Evolutionary conservation across 37 sponge, comb jelly and placozoan species (phyloP), one percentile per base, ranked within the genome.

Genomic region (Beroe forskalii): DNA sequence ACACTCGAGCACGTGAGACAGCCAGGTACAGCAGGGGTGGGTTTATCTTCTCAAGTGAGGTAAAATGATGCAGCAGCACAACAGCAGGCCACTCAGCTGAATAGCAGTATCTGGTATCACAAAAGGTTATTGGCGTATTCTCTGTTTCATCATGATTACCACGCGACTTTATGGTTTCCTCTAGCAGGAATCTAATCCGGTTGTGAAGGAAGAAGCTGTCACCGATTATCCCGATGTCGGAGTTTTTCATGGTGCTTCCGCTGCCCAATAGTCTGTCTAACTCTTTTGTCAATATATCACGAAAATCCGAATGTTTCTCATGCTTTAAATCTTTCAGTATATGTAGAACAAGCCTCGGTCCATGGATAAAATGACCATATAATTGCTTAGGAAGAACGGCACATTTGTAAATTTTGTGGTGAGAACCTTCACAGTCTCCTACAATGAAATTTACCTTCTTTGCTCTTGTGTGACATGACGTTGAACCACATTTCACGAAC

Each of bases 41-140:
- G 3, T 28, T 30, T 30, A 63, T 4, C 4, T 63, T 63, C 20
- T 63, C 66, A 23, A 3, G 9, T 63, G 66, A 8, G 2, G 3
- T 63, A 4, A 8, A 28, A 4, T 63, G 28, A 24, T 63, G 66
- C 66, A 63, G 25, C 24, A 63, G 4, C 4, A 63, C 25, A 23
- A 63, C 66, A 4, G 25, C 66, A 4, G 66, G 66, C 66, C 66
- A 63, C 25, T 63, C 66, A n/a, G 66, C 66, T 63, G 66, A 63
- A 8, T 28, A 63, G 25, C 66, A 63, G n/a, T 63, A 24, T 63
- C 23, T 30, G n/a, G 23, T 30, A 8, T 63, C 66, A 8, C 9
- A 55, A 55, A 55, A 17, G 17, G 60, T 17, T 55, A 55, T 17
- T 9, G 17, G 9, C 60, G 9, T 55, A 55, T 55, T 55, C 17